Percentiles rank a stretch among this genome's conserved stretches.
Evolutionary conservation across 2,113 vertebrate genomes (phyloP).

Genomic region (Phrynosoma platyrhinos): DNA sequence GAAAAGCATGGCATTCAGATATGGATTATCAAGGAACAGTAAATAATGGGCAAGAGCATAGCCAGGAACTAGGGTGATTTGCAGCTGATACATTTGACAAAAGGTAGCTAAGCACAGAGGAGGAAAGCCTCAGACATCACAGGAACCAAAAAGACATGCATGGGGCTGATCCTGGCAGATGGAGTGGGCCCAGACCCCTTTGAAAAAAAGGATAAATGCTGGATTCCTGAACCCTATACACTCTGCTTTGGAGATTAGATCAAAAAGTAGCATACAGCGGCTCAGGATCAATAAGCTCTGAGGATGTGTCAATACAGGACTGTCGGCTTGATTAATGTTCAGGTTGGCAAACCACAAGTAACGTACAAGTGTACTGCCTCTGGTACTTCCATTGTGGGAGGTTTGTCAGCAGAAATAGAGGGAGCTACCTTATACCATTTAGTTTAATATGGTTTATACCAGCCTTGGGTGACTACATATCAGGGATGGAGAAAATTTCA

Average conservation of each 20-base stretch:
- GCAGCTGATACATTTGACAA: conserved; percentile 31
- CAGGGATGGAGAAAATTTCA: too few species aligned
- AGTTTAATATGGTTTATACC: too few species aligned
- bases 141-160: conserved; percentile 5
- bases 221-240: not conserved
- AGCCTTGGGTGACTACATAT: too few species aligned
- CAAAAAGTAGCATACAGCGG: not conserved
- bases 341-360: not conserved
- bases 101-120: conserved; percentile 28
- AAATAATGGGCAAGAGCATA: conserved; percentile 41
- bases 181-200: not conserved
- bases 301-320: not conserved
- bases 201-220: not conserved
- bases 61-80: conserved; percentile 31
- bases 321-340: not conserved
- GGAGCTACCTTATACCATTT: too few species aligned
- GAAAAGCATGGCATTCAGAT: conserved; percentile 40
- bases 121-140: not conserved
- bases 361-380: not conserved
- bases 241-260: not conserved
- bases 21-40: conserved; percentile 40
- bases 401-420: too few species aligned
- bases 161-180: not conserved
- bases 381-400: too few species aligned
- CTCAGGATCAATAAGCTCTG: not conserved